Evolutionary conservation across 2,797 vertebrate genomes (phyloP).

Genomic region (Bovichtus diacanthus): DNA sequence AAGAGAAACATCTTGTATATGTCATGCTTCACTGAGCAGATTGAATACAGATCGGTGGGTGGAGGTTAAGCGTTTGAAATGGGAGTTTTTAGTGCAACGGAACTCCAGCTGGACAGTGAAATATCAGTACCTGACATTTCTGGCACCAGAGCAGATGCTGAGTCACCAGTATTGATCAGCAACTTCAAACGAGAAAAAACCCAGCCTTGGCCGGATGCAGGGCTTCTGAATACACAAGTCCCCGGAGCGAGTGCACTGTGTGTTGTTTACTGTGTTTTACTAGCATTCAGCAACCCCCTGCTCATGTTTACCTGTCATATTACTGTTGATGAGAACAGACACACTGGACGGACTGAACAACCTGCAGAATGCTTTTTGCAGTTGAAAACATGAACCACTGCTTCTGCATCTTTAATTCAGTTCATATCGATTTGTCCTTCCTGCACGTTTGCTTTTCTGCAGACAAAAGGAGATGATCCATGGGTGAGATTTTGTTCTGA

Average conservation of each 20-base stretch:
- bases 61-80: conserved; percentile 8
- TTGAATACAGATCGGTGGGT: conserved; percentile 4
- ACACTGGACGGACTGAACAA: not conserved
- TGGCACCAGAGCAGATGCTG: conserved; percentile 44
- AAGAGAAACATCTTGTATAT: not conserved
- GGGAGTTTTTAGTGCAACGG: conserved; percentile 14
- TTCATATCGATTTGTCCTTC: not conserved
- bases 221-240: conserved; percentile 15
- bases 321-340: not conserved
- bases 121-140: conserved; percentile 34
- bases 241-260: not conserved
- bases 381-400: conserved; percentile 1
- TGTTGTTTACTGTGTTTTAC: conserved; percentile 32
- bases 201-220: not conserved
- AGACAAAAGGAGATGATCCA: not conserved
- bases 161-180: conserved; percentile 54
- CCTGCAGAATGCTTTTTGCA: not conserved
- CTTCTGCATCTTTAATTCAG: conserved; percentile 6
- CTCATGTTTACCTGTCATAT: conserved; percentile 33
- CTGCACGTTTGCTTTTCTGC: not conserved
- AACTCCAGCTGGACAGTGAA: conserved; percentile 23
- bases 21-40: conserved; percentile 6
- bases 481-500: not conserved
- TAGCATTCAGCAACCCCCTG: conserved; percentile 9
- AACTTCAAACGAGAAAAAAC: conserved; percentile 25